phyloP scores from a whole-genome alignment of 2,888 invertebrate genomes.

The Oscheius sp. region DNA sequence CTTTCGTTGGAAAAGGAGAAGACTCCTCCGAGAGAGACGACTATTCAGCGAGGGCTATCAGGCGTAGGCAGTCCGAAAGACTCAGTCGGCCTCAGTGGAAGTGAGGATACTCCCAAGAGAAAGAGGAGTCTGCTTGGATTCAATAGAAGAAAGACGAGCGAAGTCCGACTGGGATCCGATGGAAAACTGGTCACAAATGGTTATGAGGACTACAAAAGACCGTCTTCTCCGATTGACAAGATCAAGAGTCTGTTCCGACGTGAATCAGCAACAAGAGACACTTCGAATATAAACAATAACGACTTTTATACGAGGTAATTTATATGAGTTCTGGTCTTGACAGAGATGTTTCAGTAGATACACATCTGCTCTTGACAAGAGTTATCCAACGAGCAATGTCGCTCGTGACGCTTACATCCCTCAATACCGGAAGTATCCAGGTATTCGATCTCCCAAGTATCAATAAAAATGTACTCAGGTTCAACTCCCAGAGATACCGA shows the following conservation, averaged over 20 bases:
- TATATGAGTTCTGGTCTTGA: too few relatives aligned
- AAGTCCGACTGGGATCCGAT: constrained; percentile 64
- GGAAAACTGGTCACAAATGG: constrained; percentile 64
- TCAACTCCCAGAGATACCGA: constrained; percentile 46
- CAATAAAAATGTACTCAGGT: constrained; percentile 27
- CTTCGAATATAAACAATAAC: constrained; percentile 26
- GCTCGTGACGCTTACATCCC: constrained; percentile 55
- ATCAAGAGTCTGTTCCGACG: constrained; percentile 69
- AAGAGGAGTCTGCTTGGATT: constrained; percentile 54
- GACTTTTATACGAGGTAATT: constrained; percentile 20
- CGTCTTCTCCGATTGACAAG: constrained; percentile 71
- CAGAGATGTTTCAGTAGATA: constrained; percentile 19
- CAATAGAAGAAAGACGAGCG: constrained; percentile 66
- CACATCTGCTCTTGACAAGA: constrained; percentile 29
- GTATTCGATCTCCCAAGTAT: constrained; percentile 20
- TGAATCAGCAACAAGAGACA: constrained; percentile 17
- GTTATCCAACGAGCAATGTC: constrained; percentile 29
- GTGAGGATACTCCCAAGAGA: constrained; percentile 47
- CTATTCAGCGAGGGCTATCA: constrained; percentile 25
- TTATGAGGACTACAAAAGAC: constrained; percentile 60
- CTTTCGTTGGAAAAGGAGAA: constrained; percentile 67
- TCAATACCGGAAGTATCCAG: constrained; percentile 58
- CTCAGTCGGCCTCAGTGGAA: constrained; percentile 36
- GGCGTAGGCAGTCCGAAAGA: constrained; percentile 35
- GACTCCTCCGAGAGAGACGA: constrained; percentile 44